phyloP scores from a whole-genome alignment of 2,888 invertebrate genomes.

The Zaprionus lineosus region DNA sequence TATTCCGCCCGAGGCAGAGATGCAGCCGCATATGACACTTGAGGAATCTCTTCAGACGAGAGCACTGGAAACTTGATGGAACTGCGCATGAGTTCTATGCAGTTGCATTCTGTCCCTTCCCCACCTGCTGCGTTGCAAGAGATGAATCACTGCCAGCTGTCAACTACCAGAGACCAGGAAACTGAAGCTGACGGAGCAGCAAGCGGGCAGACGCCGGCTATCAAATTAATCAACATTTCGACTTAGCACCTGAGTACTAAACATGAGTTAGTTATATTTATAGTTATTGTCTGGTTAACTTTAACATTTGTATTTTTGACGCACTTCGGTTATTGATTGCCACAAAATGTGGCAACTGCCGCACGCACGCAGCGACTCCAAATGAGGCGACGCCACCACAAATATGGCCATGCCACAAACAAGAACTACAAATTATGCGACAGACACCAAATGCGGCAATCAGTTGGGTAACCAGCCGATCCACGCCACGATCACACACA shows the following conservation, averaged over 20 bases:
- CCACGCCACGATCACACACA: conserved; percentile 5
- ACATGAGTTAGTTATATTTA: conserved; percentile 35
- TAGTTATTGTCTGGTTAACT: conserved; percentile 32
- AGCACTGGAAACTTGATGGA: conserved; percentile 8
- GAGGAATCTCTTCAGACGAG: conserved; percentile 66
- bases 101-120: conserved; percentile 19
- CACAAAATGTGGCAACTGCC: conserved; percentile 71
- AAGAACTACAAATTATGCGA: conserved; percentile 73
- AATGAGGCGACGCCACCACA: conserved; percentile 39
- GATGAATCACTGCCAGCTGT: conserved; percentile 53
- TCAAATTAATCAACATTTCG: conserved; percentile 30
- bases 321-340: conserved; percentile 76
- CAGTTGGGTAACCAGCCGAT: conserved; percentile 58
- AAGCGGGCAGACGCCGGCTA: background rate
- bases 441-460: conserved; percentile 51
- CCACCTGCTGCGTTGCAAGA: conserved; percentile 50
- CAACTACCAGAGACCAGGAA: no score
- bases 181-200: background rate
- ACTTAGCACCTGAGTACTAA: background rate
- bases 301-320: conserved; percentile 69
- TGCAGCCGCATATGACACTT: conserved; percentile 50
- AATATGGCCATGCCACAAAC: conserved; percentile 57
- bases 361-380: conserved; percentile 56
- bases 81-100: conserved; percentile 57
- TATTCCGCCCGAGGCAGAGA: conserved; percentile 13